Base-by-base conservation (phyloP, 2,888 invertebrate genomes). In the Sinelater perroti region DNA sequence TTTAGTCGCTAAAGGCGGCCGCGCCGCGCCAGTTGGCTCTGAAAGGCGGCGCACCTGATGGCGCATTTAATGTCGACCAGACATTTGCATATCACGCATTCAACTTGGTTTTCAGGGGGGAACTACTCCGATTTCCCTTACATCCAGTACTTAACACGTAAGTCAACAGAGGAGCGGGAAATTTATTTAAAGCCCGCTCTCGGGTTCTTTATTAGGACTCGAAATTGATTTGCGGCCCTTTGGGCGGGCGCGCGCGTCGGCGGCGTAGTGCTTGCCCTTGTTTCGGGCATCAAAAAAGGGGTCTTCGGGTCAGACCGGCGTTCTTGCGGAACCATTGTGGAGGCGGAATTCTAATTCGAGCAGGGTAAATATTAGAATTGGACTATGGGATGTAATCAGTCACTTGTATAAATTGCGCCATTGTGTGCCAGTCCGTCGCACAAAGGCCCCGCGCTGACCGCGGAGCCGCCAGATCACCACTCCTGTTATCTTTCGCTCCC, bases 91-190 rank as follows among this genome's bases (percentile, higher is more conserved):
- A 63, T 65, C 64, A 65, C 56, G 49, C 59, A 63, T 62, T 54
- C 59, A 62, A 55, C 54, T 71, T 74, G 67, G 63, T 68, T 79
- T 79, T 69, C 83, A 84, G 84, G 80, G 77, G 81, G 83, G 76
- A 84, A 85, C 81, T 83, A 82, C 81, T 83, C 84, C 76, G 84
- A 84, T 80, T 82, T 83, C 80, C 81, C 83, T 67, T 84, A 84
- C 78, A 84, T 85, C 77, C 84, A 84, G 74, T 84, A 84, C 79
- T 79, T 85, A 77, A 84, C 84, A 84, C 84, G 84, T 85, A 84
- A 84, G 84, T 84, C 72, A 31, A 52, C 30, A 36, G 33, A 20
- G 35, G 31, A 14, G n/a, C 16, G 28, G 20, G 38, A 38, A 21
- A 21, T 38, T 10, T 38, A 38, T 11, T 21, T 38, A 21, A 18